Evolutionary conservation across 2,888 invertebrate species (phyloP).

Genomic region (Cephus sareptanus): DNA sequence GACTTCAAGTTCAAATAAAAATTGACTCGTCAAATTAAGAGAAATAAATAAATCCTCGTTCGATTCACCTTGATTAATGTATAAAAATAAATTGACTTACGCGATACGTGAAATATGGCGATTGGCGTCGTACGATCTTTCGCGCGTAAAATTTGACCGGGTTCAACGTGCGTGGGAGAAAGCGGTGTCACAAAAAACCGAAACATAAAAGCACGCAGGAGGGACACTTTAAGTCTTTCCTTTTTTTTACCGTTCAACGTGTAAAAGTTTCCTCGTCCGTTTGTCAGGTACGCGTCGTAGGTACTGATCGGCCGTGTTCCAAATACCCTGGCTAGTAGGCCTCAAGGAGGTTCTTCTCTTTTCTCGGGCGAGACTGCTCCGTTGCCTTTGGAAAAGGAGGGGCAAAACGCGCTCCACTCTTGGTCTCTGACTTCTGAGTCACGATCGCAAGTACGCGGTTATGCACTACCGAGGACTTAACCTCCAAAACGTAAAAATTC

Average conservation of each 20-base stretch:
- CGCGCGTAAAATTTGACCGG: not conserved
- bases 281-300: conserved; percentile 44
- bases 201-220: not conserved
- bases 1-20: not conserved
- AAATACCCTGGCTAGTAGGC: conserved; percentile 43
- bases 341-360: conserved; percentile 47
- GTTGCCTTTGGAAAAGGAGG: conserved; percentile 23
- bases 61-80: not conserved
- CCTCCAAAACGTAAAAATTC: conserved; percentile 54
- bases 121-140: not conserved
- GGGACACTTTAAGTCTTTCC: not conserved
- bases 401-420: conserved; percentile 32
- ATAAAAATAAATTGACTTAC: not conserved
- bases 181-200: not conserved
- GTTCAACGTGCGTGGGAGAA: not conserved
- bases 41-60: not conserved
- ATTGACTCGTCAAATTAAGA: not conserved
- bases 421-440: conserved; percentile 35
- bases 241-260: not conserved
- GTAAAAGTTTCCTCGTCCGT: conserved; percentile 25
- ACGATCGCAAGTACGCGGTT: conserved; percentile 26
- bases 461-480: conserved; percentile 28
- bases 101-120: not conserved
- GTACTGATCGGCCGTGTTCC: conserved; percentile 55
- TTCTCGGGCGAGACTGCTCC: conserved; percentile 31